phyloP scores from a whole-genome alignment of 2,113 vertebrate genomes.

The Machaerirhynchus nigripectus region DNA sequence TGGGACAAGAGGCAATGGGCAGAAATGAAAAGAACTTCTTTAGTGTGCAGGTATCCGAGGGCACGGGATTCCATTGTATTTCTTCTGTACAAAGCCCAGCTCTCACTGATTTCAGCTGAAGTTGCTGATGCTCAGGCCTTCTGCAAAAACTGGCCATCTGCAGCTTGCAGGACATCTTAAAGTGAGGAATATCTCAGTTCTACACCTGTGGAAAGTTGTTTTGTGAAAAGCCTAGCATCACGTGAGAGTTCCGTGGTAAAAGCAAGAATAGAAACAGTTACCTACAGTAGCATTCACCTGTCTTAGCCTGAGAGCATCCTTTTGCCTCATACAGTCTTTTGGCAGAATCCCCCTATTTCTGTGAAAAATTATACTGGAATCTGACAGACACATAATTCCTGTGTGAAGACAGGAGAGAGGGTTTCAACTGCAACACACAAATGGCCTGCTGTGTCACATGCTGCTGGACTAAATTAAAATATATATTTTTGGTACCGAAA shows the following conservation, averaged over 20 bases:
- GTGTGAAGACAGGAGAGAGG: neutral
- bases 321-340: neutral
- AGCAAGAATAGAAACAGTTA: neutral
- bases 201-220: neutral
- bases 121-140: neutral
- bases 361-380: neutral
- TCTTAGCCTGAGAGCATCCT: neutral
- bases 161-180: neutral
- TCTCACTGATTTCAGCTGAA: neutral
- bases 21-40: neutral
- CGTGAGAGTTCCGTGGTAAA: neutral
- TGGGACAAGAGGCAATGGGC: neutral
- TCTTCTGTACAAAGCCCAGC: neutral
- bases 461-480: neutral
- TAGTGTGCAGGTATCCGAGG: rapidly evolving
- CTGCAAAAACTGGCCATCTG: neutral
- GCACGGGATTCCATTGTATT: neutral
- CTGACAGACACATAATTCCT: neutral
- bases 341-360: neutral
- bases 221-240: neutral
- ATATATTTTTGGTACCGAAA: neutral
- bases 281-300: neutral
- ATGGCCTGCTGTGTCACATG: neutral
- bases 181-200: neutral
- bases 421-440: neutral